phyloP scores from a whole-genome alignment of 2,888 invertebrate genomes.

The Phoenoteleia sp. region DNA sequence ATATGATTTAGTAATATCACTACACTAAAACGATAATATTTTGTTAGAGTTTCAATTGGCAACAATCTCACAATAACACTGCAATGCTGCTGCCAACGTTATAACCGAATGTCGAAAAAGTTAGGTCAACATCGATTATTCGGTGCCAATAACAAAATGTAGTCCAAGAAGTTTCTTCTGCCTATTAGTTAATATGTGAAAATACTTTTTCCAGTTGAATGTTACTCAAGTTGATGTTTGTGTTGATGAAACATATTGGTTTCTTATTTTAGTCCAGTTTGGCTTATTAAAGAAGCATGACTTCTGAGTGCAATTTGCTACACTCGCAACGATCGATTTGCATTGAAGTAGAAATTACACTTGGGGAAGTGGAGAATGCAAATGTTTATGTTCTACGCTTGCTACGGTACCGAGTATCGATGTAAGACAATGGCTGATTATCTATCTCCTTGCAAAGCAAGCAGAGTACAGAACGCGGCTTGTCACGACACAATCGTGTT shows the following conservation, averaged over 20 bases:
- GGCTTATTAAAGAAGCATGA: conserved; percentile 15
- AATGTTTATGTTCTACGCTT: conserved; percentile 73
- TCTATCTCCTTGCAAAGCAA: conserved; percentile 81
- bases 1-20: too few species aligned
- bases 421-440: conserved; percentile 84
- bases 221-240: too few species aligned
- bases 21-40: too few species aligned
- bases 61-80: too few species aligned
- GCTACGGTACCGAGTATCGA: conserved; percentile 76
- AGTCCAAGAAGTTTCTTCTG: too few species aligned
- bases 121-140: too few species aligned
- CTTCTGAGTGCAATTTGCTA: conserved; percentile 48
- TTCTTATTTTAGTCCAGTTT: conserved; percentile 7
- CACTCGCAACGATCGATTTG: conserved; percentile 62
- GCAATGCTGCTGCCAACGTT: too few species aligned
- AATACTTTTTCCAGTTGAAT: too few species aligned
- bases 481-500: conserved; percentile 77
- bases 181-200: too few species aligned
- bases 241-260: background rate
- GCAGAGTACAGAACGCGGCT: conserved; percentile 75
- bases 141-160: too few species aligned
- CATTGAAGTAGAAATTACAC: conserved; percentile 67
- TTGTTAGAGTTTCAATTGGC: too few species aligned
- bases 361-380: conserved; percentile 71
- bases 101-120: too few species aligned